Percentiles rank a stretch among this genome's conserved stretches.
Conservation (phyloP, 2,797 vertebrate species). For the Propithecus perrieri region DNA sequence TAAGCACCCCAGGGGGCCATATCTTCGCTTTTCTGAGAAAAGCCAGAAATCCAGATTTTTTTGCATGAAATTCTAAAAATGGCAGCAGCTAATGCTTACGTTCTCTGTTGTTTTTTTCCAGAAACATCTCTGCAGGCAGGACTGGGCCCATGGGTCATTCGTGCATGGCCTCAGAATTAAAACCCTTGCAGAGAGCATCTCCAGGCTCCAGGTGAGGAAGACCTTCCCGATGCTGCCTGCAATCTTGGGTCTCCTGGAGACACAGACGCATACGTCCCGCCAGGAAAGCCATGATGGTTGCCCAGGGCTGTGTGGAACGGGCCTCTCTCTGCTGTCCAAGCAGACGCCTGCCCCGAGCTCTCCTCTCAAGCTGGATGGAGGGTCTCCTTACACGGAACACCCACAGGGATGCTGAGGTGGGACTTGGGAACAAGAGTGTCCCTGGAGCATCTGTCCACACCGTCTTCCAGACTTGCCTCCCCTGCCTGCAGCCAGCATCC, state of each 20-base stretch:
- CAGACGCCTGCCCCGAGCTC: rapidly evolving
- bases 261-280: not conserved
- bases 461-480: not conserved
- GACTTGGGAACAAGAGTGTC: not conserved
- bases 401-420: not conserved
- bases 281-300: not conserved
- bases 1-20: not conserved
- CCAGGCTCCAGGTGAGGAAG: not conserved
- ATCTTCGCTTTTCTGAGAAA: not conserved
- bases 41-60: not conserved
- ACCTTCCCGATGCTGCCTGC: rapidly evolving
- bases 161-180: not conserved
- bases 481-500: rapidly evolving
- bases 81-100: not conserved
- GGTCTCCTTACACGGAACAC: not conserved
- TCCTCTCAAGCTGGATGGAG: not conserved
- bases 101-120: not conserved
- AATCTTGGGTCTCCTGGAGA: rapidly evolving
- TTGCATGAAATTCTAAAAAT: not conserved
- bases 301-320: not conserved
- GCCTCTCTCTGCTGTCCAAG: not conserved
- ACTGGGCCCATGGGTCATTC: not conserved
- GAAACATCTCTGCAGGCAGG: not conserved
- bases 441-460: not conserved
- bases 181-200: not conserved